Percentiles rank a stretch among this genome's conserved stretches.
Evolutionary conservation across 2,797 vertebrate species (phyloP).

Genomic region (Coregonus sp.): DNA sequence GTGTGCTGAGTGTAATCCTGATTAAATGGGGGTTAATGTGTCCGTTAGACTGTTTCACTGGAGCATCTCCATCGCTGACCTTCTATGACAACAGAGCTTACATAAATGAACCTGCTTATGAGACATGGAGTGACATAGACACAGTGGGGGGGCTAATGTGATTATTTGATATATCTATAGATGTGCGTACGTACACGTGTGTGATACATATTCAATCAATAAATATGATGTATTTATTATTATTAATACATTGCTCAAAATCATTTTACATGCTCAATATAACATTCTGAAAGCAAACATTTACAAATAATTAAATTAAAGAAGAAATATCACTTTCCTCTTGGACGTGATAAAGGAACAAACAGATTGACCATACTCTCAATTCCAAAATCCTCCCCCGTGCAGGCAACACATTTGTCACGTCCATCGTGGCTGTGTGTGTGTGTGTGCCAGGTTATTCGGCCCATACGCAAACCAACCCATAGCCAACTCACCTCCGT

Average conservation of each 20-base stretch:
- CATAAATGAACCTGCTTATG: constrained; percentile 54
- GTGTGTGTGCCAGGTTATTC: constrained; percentile 70
- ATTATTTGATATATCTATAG: constrained; percentile 18
- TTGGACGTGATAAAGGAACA: constrained; percentile 82
- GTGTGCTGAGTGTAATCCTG: constrained; percentile 79
- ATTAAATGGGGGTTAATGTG: constrained; percentile 77
- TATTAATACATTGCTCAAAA: not conserved
- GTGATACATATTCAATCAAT: not conserved
- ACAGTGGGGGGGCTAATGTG: constrained; percentile 10
- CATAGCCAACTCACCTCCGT: constrained; percentile 67
- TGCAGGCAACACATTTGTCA: constrained; percentile 84
- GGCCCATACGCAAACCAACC: constrained; percentile 74
- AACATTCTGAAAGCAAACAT: constrained; percentile 46
- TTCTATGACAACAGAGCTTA: constrained; percentile 53
- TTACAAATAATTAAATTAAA: constrained; percentile 70
- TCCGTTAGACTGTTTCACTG: constrained; percentile 64
- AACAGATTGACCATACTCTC: constrained; percentile 84
- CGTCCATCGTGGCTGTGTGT: constrained; percentile 80
- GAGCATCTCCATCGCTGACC: constrained; percentile 58
- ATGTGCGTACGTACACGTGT: constrained; percentile 1
- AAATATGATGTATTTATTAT: not conserved
- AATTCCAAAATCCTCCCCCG: constrained; percentile 85
- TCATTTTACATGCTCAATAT: not conserved
- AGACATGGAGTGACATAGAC: constrained; percentile 26
- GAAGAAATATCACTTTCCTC: constrained; percentile 77